Evolutionary conservation across 2,797 vertebrate species (phyloP).

Genomic region (Hybognathus amarus): DNA sequence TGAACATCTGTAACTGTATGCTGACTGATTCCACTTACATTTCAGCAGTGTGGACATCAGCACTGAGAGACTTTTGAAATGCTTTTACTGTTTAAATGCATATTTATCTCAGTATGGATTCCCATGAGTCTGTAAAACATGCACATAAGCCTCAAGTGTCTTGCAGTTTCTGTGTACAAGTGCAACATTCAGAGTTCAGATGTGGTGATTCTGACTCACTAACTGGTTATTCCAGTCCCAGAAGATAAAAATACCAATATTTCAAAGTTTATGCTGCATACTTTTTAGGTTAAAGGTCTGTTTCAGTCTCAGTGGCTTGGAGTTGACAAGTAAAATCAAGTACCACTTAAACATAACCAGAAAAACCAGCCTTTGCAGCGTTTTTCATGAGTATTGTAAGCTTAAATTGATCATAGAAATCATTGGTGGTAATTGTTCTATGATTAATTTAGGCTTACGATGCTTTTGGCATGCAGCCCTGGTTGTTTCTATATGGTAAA

Average conservation of each 20-base stretch:
- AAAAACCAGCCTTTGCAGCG: background rate
- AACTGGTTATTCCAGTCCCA: background rate
- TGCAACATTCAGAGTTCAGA: background rate
- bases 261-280: background rate
- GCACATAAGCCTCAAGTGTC: background rate
- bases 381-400: too few relatives aligned
- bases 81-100: background rate
- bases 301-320: background rate
- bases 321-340: slow-evolving; percentile 11
- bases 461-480: too few relatives aligned
- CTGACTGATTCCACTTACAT: background rate
- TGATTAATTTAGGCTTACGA: too few relatives aligned
- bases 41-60: background rate
- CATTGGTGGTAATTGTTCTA: too few relatives aligned
- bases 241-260: background rate
- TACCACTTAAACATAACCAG: background rate
- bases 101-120: background rate
- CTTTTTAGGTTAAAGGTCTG: background rate
- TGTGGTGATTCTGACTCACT: background rate
- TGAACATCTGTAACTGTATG: background rate
- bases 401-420: too few relatives aligned
- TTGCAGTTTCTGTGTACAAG: background rate
- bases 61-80: background rate
- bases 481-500: background rate
- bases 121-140: background rate